phyloP scores from a whole-genome alignment of 2,888 invertebrate species.

The Teleiodes luculella region DNA sequence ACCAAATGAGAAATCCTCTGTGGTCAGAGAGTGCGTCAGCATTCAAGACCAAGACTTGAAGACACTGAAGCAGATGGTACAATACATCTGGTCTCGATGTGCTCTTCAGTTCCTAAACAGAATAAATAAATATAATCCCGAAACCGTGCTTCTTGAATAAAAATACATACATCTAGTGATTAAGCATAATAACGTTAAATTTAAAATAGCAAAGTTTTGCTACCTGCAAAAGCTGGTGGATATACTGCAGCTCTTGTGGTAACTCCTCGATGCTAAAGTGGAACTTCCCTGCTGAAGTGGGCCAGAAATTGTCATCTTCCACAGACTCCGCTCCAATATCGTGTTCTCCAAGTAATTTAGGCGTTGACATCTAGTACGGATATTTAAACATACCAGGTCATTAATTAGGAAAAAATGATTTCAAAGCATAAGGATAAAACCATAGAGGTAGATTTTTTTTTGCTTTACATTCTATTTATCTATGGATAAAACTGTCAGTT shows the following conservation, averaged over 20 bases:
- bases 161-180: too few species aligned
- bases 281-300: constrained; percentile 95
- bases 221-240: constrained; percentile 92
- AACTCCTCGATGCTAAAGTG: constrained; percentile 93
- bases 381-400: not conserved
- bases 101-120: constrained; percentile 84
- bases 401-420: too few species aligned
- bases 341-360: constrained; percentile 86
- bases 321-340: constrained; percentile 84
- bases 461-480: too few species aligned
- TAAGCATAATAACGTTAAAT: too few species aligned
- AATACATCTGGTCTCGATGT: constrained; percentile 94
- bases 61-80: constrained; percentile 93
- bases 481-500: too few species aligned
- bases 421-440: too few species aligned
- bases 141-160: too few species aligned
- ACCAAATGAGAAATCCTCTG: constrained; percentile 95
- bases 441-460: too few species aligned
- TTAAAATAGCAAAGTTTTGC: too few species aligned
- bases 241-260: constrained; percentile 94
- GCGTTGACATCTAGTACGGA: constrained; percentile 81
- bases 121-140: not conserved
- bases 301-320: constrained; percentile 93
- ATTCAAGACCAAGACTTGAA: constrained; percentile 94
- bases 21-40: constrained; percentile 96